phyloP scores from a whole-genome alignment of 1,140 invertebrate species.

The Ylistrum balloti region DNA sequence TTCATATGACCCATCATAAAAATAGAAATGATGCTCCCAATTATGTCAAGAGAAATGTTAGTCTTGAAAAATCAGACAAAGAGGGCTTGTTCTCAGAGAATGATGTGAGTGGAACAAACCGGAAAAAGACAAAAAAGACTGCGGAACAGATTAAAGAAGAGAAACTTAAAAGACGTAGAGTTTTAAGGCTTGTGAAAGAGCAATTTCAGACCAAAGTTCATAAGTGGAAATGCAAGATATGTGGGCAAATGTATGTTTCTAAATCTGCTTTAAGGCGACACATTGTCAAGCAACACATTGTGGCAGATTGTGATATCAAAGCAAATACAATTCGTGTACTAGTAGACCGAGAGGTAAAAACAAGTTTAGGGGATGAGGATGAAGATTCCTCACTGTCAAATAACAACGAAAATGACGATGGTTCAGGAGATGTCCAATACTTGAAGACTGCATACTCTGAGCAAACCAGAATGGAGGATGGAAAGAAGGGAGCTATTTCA shows the following conservation, averaged over 20 bases:
- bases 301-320: background rate
- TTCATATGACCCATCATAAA: background rate
- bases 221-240: background rate
- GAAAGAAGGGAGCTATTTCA: background rate
- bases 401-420: no score
- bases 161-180: background rate
- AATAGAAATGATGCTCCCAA: background rate
- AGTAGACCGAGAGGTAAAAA: background rate
- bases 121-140: background rate
- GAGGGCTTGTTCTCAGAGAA: no score
- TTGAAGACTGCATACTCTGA: no score
- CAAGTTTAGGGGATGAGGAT: background rate
- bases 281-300: slow-evolving; percentile 2
- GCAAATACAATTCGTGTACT: background rate
- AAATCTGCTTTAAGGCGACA: background rate
- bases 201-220: background rate
- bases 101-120: background rate
- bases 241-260: background rate
- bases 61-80: background rate
- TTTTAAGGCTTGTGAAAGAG: background rate
- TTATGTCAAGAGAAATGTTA: background rate
- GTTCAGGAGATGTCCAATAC: no score
- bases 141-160: background rate
- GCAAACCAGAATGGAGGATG: background rate
- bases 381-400: background rate